Conservation (phyloP, 2,113 vertebrate genomes). For the Melanotaenia duboulayi region DNA sequence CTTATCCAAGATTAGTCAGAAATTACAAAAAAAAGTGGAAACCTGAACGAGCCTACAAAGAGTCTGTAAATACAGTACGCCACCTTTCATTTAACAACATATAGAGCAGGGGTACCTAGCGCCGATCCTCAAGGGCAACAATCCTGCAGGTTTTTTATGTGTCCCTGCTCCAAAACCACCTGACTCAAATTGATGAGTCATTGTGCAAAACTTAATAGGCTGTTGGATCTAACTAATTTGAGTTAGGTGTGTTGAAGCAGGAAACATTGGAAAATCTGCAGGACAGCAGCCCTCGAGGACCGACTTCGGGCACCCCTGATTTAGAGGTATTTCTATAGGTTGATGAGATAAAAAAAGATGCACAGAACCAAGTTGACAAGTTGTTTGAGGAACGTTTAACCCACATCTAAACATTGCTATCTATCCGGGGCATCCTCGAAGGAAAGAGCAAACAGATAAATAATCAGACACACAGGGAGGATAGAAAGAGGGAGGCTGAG, state of each 20-base stretch:
- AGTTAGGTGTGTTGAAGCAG: too few species aligned
- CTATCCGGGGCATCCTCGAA: constrained; percentile 28
- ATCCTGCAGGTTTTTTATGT: too few species aligned
- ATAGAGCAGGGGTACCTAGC: too few species aligned
- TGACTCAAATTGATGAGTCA: too few species aligned
- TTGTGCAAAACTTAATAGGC: too few species aligned
- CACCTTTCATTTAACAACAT: not conserved
- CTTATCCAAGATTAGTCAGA: too few species aligned
- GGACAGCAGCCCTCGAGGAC: too few species aligned
- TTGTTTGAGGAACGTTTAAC: constrained; percentile 42
- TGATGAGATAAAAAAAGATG: constrained; percentile 7
- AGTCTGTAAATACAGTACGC: not conserved
- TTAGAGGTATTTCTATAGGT: constrained; percentile 7
- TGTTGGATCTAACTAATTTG: too few species aligned
- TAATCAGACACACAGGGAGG: constrained; percentile 32
- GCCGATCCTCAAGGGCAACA: too few species aligned
- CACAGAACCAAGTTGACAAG: constrained; percentile 16
- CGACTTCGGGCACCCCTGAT: too few species aligned
- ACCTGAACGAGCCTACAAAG: not conserved
- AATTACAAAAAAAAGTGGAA: not conserved
- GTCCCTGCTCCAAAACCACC: too few species aligned
- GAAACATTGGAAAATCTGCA: too few species aligned
- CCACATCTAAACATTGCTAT: constrained; percentile 39
- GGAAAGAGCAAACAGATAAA: constrained; percentile 59
- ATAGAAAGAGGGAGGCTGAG: constrained; percentile 36